Percentiles rank a stretch among this genome's conserved stretches.
Evolutionary conservation across 2,113 vertebrate genomes (phyloP).

Genomic region (Ascaphus truei): DNA sequence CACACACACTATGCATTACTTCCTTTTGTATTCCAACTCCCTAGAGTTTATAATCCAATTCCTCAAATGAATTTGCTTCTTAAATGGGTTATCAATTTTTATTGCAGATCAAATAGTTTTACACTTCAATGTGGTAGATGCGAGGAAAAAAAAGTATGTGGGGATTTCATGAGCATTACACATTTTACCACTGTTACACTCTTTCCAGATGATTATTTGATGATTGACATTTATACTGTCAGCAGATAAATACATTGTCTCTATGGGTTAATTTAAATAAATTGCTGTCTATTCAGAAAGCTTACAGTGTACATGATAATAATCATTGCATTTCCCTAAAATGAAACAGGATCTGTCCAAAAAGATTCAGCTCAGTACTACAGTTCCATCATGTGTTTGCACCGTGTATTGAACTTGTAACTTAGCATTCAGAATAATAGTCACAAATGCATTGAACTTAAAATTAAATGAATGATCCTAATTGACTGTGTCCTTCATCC

Average conservation of each 20-base stretch:
- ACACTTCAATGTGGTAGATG: no score
- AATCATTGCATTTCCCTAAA: background rate
- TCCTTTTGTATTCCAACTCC: no score
- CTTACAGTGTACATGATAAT: background rate
- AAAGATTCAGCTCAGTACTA: conserved; percentile 6
- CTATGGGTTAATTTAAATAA: background rate
- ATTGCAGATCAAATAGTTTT: no score
- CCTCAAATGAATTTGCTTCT: no score
- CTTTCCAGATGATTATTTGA: background rate
- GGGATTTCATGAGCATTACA: background rate
- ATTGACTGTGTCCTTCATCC: no score
- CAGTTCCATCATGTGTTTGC: conserved; percentile 26
- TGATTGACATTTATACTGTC: background rate
- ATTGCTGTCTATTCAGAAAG: background rate
- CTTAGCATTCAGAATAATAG: no score
- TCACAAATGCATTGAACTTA: no score
- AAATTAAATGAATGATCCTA: no score
- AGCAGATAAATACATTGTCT: background rate
- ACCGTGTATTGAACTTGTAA: background rate
- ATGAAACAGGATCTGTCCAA: background rate
- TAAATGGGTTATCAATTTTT: no score
- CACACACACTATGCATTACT: no score
- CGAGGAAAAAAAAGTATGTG: no score
- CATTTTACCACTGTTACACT: background rate
- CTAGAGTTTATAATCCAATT: no score